A percentile compares a stretch with the other conserved stretches of the same genome.
Conservation (phyloP, 2,797 vertebrate species). For the Eupleurogrammus muticus region DNA sequence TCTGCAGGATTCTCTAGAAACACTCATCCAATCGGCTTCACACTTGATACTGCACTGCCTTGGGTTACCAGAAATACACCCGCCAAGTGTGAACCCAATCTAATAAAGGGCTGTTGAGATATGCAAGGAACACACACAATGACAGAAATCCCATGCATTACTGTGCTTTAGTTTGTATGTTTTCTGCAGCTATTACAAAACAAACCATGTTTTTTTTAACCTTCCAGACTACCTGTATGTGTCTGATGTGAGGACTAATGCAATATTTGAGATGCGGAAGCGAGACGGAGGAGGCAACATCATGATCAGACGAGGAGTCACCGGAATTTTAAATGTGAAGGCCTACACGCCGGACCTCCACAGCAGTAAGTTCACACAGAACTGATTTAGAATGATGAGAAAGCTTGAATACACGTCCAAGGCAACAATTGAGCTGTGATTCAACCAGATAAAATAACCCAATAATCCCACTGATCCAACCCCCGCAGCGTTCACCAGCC, state of each 20-base stretch:
- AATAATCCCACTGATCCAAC: neutral
- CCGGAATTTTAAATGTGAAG: constrained; percentile 76
- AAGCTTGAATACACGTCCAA: neutral
- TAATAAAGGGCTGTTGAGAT: no score
- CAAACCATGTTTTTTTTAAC: neutral
- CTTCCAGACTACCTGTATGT: constrained; percentile 78
- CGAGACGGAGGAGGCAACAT: constrained; percentile 78
- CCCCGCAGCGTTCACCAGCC: constrained; percentile 76
- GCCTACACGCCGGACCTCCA: constrained; percentile 79
- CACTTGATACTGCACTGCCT: no score
- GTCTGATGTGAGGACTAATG: constrained; percentile 75
- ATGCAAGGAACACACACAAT: no score
- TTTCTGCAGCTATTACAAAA: neutral
- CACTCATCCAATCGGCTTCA: no score
- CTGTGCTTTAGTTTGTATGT: neutral
- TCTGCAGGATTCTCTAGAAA: no score
- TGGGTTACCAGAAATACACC: no score
- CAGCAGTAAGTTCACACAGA: constrained; percentile 66
- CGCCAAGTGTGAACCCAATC: no score
- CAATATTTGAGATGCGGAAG: constrained; percentile 80
- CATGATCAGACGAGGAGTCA: constrained; percentile 79
- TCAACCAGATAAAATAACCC: neutral
- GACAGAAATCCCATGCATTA: no score
- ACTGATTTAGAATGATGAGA: neutral
- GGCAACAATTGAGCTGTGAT: neutral